Conservation (phyloP, 92 coral and sea anemone genomes). For the Palythoa grandis region DNA sequence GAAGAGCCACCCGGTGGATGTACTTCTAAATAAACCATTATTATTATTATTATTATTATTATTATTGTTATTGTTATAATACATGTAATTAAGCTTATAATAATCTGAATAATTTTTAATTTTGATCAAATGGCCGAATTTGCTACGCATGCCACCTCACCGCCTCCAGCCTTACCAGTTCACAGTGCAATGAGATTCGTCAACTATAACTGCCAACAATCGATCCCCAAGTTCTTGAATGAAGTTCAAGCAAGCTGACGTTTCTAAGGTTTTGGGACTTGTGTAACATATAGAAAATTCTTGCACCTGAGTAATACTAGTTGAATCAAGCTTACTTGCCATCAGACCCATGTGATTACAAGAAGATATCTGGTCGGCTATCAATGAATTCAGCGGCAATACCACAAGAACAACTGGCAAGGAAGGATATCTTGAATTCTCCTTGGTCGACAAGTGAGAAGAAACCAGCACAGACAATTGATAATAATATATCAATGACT, state of each 20-base stretch:
- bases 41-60: too few relatives aligned
- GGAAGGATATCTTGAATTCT: conserved; percentile 35
- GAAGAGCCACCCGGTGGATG: too few relatives aligned
- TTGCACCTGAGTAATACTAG: conserved; percentile 7
- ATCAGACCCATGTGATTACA: not conserved
- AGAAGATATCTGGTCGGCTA: conserved; percentile 12
- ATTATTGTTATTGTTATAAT: too few relatives aligned
- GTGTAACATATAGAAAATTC: conserved; percentile 24
- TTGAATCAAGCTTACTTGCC: not conserved
- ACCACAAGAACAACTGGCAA: conserved; percentile 44
- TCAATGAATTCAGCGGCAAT: conserved; percentile 43
- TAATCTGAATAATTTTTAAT: not conserved
- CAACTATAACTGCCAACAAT: conserved; percentile 42
- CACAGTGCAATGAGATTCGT: conserved; percentile 48
- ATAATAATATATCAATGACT: conserved; percentile 29
- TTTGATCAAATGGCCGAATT: not conserved
- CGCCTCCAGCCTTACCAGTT: conserved; percentile 29
- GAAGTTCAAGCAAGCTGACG: conserved; percentile 27
- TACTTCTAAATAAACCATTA: too few relatives aligned
- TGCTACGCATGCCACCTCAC: not conserved
- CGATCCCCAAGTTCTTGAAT: conserved; percentile 40
- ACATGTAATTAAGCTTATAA: too few relatives aligned
- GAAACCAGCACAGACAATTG: conserved; percentile 43
- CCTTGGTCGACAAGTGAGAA: conserved; percentile 29
- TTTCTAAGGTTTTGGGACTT: conserved; percentile 32